These are phyloP conservation scores for Clupea harengus DNA, from an alignment of 2,113 vertebrate species.

Conservation along the genomic window DNA sequence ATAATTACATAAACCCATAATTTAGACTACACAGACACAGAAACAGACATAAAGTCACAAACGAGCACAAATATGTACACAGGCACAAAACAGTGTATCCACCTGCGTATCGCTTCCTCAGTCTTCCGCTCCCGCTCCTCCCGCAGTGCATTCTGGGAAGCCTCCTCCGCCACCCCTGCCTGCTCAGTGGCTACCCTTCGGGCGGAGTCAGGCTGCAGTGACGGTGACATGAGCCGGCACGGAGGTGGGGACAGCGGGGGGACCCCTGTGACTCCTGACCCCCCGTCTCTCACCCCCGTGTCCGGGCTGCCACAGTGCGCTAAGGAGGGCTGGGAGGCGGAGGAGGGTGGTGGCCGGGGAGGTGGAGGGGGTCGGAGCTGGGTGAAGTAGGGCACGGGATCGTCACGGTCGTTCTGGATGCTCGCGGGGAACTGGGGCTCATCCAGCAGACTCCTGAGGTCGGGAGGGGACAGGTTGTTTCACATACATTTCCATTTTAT, in stretches of 20 bases:
- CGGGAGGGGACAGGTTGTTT: too few species aligned
- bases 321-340: background rate
- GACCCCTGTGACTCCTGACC: background rate
- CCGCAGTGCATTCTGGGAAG: background rate
- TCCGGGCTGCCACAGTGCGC: background rate
- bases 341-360: conserved; percentile 29
- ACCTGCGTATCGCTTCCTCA: conserved; percentile 69
- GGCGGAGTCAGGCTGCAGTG: background rate
- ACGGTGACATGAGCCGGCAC: background rate
- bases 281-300: background rate
- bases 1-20: background rate
- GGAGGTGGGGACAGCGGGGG: background rate
- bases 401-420: conserved; percentile 58
- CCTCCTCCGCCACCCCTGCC: conserved; percentile 17
- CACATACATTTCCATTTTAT: too few species aligned
- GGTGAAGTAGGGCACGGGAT: conserved; percentile 75
- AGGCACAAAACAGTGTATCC: background rate
- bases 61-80: too few species aligned
- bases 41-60: background rate
- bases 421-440: conserved; percentile 72
- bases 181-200: background rate
- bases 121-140: conserved; percentile 45
- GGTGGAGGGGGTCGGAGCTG: conserved; percentile 55
- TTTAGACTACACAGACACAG: background rate
- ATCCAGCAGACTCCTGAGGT: conserved; percentile 76